A percentile compares a stretch with the other conserved stretches of the same genome.
phyloP scores from a whole-genome alignment of 2,113 vertebrate species.

The Thunnus maccoyii region DNA sequence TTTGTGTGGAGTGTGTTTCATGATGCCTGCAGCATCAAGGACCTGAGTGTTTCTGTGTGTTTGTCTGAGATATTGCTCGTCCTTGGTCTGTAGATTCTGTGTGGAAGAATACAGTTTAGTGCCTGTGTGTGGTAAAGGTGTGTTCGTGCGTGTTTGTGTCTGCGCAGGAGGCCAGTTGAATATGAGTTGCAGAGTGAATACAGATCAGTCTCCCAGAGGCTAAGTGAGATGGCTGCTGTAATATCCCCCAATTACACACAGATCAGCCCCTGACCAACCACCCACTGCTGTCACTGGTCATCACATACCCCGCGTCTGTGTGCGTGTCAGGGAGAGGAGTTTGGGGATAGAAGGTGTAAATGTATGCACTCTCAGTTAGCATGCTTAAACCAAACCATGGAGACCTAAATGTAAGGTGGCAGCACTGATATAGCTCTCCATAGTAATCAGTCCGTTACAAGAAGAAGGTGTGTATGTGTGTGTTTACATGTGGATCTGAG shows the following conservation, averaged over 20 bases:
- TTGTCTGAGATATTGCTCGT: constrained; percentile 15
- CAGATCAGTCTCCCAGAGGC: constrained; percentile 83
- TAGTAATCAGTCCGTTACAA: constrained; percentile 45
- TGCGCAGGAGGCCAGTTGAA: constrained; percentile 50
- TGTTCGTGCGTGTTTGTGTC: constrained; percentile 5
- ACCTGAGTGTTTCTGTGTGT: neutral
- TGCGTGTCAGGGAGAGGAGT: constrained; percentile 52
- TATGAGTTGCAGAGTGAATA: constrained; percentile 77
- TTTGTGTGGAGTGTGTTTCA: neutral
- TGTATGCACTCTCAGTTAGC: constrained; percentile 74
- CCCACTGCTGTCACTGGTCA: constrained; percentile 78
- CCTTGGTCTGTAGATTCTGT: constrained; percentile 2
- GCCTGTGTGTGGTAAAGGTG: neutral
- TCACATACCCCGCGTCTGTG: constrained; percentile 70
- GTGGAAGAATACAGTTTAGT: constrained; percentile 29
- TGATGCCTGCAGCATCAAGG: neutral
- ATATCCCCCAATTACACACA: constrained; percentile 86
- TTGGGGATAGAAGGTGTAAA: constrained; percentile 45
- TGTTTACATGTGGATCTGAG: neutral
- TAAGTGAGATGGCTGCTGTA: constrained; percentile 83
- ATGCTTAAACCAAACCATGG: constrained; percentile 58
- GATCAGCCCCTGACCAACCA: constrained; percentile 80
- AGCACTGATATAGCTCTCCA: constrained; percentile 65
- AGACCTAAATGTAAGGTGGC: constrained; percentile 79
- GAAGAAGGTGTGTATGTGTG: constrained; percentile 38